These are phyloP conservation scores for Troilus luridus DNA, from an alignment of 2,888 invertebrate species.

Conservation along the genomic window DNA sequence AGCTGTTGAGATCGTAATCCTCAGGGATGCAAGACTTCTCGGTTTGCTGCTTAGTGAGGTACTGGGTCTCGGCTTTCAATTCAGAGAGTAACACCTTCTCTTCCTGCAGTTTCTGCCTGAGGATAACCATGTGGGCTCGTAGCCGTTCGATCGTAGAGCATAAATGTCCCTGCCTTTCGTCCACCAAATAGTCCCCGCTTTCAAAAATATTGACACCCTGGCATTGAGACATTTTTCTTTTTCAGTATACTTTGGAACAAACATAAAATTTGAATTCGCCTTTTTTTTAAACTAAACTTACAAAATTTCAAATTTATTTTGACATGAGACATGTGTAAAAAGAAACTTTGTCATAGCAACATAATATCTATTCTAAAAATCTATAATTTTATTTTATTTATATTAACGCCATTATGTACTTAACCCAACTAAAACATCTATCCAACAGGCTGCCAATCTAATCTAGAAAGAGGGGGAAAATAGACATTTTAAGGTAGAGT, in stretches of 20 bases:
- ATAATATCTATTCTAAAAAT: too few species aligned
- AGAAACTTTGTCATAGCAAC: background rate
- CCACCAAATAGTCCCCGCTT: slow-evolving; percentile 35
- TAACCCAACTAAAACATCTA: too few species aligned
- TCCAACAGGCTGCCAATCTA: too few species aligned
- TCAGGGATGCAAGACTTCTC: background rate
- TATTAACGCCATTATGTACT: background rate
- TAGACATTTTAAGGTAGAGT: too few species aligned
- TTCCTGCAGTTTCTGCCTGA: slow-evolving; percentile 9
- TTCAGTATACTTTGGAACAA: background rate
- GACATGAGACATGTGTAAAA: background rate
- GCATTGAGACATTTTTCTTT: background rate
- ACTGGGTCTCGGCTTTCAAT: slow-evolving; percentile 41
- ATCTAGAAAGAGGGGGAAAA: too few species aligned
- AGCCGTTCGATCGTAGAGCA: slow-evolving; percentile 23
- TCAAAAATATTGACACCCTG: background rate
- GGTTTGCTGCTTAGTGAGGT: background rate
- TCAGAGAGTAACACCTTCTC: slow-evolving; percentile 33
- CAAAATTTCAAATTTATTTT: background rate
- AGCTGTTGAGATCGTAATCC: background rate
- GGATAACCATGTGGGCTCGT: background rate
- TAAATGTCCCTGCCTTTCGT: background rate
- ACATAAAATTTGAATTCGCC: background rate
- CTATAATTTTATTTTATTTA: background rate
- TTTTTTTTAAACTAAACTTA: background rate